A percentile compares a stretch with the other conserved stretches of the same genome.
phyloP scores from a whole-genome alignment of 2,113 vertebrate species.

The Dolichotis patagonum region DNA sequence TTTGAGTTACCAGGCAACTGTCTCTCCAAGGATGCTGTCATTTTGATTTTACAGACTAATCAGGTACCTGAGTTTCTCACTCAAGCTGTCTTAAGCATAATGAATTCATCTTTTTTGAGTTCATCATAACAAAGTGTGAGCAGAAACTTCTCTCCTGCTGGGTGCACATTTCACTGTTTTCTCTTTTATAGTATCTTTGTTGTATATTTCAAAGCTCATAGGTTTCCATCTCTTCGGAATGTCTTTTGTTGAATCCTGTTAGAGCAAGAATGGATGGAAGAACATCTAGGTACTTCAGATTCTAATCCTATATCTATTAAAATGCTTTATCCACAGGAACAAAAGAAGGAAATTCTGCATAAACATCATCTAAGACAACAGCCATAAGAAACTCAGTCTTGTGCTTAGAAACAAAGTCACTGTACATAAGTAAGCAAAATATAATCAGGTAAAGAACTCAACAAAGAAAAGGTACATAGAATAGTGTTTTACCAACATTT shows the following conservation, averaged over 20 bases:
- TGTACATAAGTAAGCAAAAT: neutral
- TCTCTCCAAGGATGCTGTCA: conserved; percentile 45
- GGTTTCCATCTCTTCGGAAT: neutral
- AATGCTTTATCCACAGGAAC: neutral
- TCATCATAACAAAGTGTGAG: neutral
- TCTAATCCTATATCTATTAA: neutral
- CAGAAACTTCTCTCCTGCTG: neutral
- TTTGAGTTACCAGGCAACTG: conserved; percentile 63
- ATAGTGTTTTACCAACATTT: neutral
- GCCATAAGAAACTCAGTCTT: neutral
- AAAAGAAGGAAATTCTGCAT: neutral
- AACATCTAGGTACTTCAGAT: neutral
- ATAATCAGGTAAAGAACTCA: neutral
- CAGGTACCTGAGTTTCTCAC: conserved; percentile 3
- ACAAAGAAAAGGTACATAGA: neutral
- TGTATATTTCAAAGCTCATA: neutral
- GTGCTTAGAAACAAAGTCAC: neutral
- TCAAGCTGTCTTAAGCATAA: conserved; percentile 18
- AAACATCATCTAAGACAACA: conserved; percentile 14
- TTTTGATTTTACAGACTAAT: conserved; percentile 49
- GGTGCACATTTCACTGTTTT: neutral
- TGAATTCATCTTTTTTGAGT: conserved; percentile 10
- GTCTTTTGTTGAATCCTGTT: neutral
- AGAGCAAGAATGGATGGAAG: neutral
- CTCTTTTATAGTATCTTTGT: neutral